These are phyloP conservation scores for Rhodophaea formosa DNA, from an alignment of 2,888 invertebrate species.

Conservation along the genomic window DNA sequence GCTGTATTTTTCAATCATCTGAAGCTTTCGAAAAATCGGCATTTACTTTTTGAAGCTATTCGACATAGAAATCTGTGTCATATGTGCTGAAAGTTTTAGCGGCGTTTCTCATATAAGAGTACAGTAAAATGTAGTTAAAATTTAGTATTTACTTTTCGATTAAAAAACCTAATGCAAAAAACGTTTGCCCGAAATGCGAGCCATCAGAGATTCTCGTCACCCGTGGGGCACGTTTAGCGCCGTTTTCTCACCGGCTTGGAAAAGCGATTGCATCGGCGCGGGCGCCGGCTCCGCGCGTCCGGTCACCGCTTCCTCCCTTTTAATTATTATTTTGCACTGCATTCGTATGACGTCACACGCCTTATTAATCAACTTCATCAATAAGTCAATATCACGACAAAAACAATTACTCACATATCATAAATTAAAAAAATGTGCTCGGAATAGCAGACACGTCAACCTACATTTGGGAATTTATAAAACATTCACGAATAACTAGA, in stretches of 20 bases:
- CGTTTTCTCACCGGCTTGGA: constrained; percentile 59
- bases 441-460: constrained; percentile 44
- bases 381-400: not conserved
- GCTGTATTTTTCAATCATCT: too few species aligned
- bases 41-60: too few species aligned
- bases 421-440: constrained; percentile 23
- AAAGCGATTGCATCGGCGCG: constrained; percentile 35
- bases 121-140: not conserved
- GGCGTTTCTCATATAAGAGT: too few species aligned
- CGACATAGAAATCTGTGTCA: too few species aligned
- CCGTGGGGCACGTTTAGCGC: constrained; percentile 52
- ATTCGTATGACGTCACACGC: constrained; percentile 36
- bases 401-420: not conserved
- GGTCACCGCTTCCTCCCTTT: constrained; percentile 71
- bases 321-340: constrained; percentile 68
- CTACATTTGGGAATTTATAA: constrained; percentile 55
- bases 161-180: constrained; percentile 9
- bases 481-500: constrained; percentile 57
- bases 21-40: too few species aligned
- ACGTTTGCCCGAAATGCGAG: constrained; percentile 48
- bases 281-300: constrained; percentile 58
- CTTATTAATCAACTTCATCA: constrained; percentile 25
- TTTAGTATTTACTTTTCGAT: not conserved
- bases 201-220: constrained; percentile 54
- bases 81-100: too few species aligned